Percentiles rank a stretch among this genome's conserved stretches.
Evolutionary conservation across 1,140 invertebrate genomes (phyloP).

Genomic region (Diorhabda carinulata): DNA sequence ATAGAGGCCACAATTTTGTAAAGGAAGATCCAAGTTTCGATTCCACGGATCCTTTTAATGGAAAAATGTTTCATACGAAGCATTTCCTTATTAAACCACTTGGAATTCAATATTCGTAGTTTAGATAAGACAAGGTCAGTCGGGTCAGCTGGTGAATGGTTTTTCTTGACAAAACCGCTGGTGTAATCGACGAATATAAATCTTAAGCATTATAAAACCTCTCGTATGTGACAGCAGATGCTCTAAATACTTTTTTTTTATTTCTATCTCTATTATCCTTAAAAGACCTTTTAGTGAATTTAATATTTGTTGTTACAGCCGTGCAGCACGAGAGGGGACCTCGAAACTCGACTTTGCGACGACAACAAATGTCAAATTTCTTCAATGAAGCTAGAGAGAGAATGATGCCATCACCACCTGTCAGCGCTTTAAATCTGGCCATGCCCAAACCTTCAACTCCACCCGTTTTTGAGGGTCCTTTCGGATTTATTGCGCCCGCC

Average conservation of each 20-base stretch:
- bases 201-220: too few species aligned
- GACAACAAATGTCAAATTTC: slow-evolving; percentile 67
- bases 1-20: too few species aligned
- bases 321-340: slow-evolving; percentile 97
- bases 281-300: slow-evolving; percentile 1
- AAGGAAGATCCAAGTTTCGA: too few species aligned
- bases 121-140: too few species aligned
- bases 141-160: too few species aligned
- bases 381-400: slow-evolving; percentile 32
- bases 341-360: slow-evolving; percentile 84
- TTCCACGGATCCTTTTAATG: too few species aligned
- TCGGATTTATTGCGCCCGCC: slow-evolving; percentile 31
- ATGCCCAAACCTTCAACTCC: slow-evolving; percentile 13
- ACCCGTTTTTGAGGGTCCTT: background rate
- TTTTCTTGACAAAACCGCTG: too few species aligned
- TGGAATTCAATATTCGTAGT: too few species aligned
- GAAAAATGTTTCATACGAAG: too few species aligned
- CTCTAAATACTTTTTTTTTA: background rate
- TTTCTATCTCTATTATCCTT: background rate
- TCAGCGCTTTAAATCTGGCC: slow-evolving; percentile 18
- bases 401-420: slow-evolving; percentile 29
- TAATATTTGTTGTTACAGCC: slow-evolving; percentile 59
- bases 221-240: too few species aligned
- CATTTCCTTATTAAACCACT: too few species aligned
- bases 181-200: too few species aligned